phyloP scores from a whole-genome alignment of 1,140 invertebrate genomes.

The Drosophila micromelanica region DNA sequence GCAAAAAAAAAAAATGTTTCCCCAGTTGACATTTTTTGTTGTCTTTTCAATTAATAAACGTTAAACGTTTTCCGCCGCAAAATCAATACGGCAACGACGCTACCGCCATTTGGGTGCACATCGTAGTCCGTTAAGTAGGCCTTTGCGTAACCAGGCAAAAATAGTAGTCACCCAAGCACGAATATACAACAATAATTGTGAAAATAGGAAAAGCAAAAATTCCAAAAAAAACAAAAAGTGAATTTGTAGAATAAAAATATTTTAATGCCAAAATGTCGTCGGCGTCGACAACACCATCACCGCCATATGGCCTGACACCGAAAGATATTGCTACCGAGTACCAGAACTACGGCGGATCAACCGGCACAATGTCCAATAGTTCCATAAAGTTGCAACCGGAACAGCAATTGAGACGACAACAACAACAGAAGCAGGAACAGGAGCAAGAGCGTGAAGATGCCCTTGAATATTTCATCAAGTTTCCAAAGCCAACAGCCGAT shows the following conservation, averaged over 20 bases:
- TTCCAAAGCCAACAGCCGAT: conserved; percentile 85
- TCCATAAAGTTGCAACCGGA: conserved; percentile 4
- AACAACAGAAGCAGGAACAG: conserved; percentile 4
- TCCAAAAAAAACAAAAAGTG: conserved; percentile 13
- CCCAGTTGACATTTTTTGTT: conserved; percentile 1
- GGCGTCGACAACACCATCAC: conserved; percentile 34
- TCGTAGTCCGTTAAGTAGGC: conserved; percentile 41
- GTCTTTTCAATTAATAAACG: conserved; percentile 26
- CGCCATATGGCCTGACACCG: conserved; percentile 50
- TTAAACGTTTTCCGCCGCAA: conserved; percentile 26
- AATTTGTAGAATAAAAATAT: conserved; percentile 9
- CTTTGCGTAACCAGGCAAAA: conserved; percentile 57
- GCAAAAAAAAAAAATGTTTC: conserved; percentile 13
- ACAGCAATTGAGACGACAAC: conserved; percentile 4
- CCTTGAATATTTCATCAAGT: conserved; percentile 88
- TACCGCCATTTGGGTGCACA: not conserved
- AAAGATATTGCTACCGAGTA: conserved; percentile 46
- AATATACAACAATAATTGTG: not conserved
- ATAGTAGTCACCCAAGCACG: not conserved
- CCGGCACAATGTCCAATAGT: conserved; percentile 17
- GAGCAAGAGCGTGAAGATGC: conserved; percentile 79
- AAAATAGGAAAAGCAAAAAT: conserved; percentile 17
- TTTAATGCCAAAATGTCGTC: conserved; percentile 55
- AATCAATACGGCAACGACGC: conserved; percentile 33
- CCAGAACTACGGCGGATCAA: conserved; percentile 25